Evolutionary conservation across 2,113 vertebrate genomes (phyloP), one percentile per base, ranked within the genome.

Genomic region (Marcusenius ussheri): DNA sequence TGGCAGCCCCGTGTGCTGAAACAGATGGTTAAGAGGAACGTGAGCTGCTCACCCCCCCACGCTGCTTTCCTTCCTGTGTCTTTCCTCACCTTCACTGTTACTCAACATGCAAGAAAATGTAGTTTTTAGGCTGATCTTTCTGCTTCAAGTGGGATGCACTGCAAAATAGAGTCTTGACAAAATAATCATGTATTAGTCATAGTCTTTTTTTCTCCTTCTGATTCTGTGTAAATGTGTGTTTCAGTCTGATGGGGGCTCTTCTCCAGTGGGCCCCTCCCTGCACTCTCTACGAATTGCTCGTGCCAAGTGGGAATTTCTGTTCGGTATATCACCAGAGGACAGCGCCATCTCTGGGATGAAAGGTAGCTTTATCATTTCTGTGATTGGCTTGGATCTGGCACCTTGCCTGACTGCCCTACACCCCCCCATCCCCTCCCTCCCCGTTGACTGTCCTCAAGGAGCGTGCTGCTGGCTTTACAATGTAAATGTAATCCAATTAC

Each of bases 281-380:
- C 97, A 97, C 10, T 98, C 97, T 10, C 98, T 98, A 95, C 97
- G 96, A 91, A 97, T 98, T 0, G 97, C 98, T 80, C 96, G 93
- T 91, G 98, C 98, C 91, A 99, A 99, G 94, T 99, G 98, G 98
- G 98, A 99, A 90, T 99, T 99, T 93, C 96, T 99, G 94, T 99
- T 98, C 27, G 98, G 98, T 88, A 95, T 95, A 3, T 91, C 66
- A 27, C 39, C 87, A 0, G 92, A 94, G 83, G 90, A 92, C 10
- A 77, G 8, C 70, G 49, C 4, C 83, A 0, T 0, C 2, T 15
- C 83, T 90, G 10, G 49, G 31, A 85, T 3, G 0, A 91, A 91
- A 91, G 92, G 92, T 96, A 24, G 24, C 19, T 46, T 21, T 45
- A 47, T 84, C 21, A 13, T 15, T 21, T 35, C 56, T 56, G 19